phyloP scores from a whole-genome alignment of 37 sponge, comb jelly and placozoan genomes.

The Mnemiopsis leidyi region DNA sequence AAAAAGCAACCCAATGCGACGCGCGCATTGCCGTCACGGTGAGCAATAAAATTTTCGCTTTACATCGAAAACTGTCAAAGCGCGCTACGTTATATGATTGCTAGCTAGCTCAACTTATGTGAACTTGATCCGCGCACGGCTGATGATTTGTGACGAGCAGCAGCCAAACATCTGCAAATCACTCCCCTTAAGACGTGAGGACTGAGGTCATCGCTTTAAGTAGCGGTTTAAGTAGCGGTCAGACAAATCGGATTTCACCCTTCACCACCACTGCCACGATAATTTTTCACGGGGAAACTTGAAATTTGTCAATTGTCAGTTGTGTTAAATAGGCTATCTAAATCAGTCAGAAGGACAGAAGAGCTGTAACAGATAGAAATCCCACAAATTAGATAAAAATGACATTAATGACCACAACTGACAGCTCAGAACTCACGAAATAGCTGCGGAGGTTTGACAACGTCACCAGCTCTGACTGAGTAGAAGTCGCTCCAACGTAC shows the following conservation, averaged over 20 bases:
- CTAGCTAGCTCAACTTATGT: too few relatives aligned
- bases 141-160: not conserved
- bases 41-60: not conserved
- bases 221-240: not conserved
- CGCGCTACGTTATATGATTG: not conserved
- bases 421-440: not conserved
- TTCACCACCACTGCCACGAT: not conserved
- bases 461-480: not conserved
- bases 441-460: not conserved
- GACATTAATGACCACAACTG: too few relatives aligned
- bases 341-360: too few relatives aligned
- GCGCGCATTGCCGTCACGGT: not conserved
- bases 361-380: too few relatives aligned
- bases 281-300: not conserved
- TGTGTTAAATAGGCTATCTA: not conserved
- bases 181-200: not conserved
- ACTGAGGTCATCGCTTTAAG: not conserved
- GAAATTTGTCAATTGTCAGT: not conserved
- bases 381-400: too few relatives aligned
- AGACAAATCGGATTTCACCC: not conserved
- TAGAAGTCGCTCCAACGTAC: constrained; percentile 49
- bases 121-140: not conserved
- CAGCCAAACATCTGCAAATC: not conserved
- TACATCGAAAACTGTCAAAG: not conserved
- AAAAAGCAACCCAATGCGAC: too few relatives aligned